Base-by-base conservation (phyloP, 2,888 invertebrate species). In the Cephus rjabovi region DNA sequence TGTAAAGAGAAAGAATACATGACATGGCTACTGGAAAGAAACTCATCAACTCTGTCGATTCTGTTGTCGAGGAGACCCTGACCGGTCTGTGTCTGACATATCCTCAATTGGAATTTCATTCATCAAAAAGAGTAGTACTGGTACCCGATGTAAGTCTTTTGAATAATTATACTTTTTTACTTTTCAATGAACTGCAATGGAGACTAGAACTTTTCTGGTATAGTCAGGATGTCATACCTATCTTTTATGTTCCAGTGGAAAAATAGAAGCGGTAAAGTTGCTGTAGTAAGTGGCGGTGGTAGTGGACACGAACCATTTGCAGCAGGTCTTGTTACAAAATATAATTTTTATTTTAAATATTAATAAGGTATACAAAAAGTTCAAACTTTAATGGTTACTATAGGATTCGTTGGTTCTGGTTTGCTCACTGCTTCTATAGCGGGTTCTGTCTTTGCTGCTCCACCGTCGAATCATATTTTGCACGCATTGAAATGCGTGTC, bases 251-350 rank as follows among this genome's bases (percentile, higher is more conserved):
- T 71, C 71, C 31, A 90, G 89, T 86, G 86, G 82, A 82, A 81
- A 73, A 37, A 83, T 74, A 79, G 81, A 11, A 82, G 75, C 79
- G 78, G 84, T 56, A 90, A 92, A 88, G 95, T 94, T 73, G 93
- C 94, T 34, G 85, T 94, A 70, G 91, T 97, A 9, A 95, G 95
- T 74, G 98, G 97, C 1, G 97, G 97, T 2, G 96, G 97, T 1
- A 96, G 96, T 2, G 97, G 97, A 0, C 97, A 97, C 88, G 97
- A 98, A 89, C 97, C 97, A 0, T 91, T 90, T 76, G 84, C 88
- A 73, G 86, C 89, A 84, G 91, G 91, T 90, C 79, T 34, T 9
- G 31, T 71, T 71, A 31, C n/a, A 33, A 30, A 15, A 11, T 9
- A 23, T 11, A 30, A 9, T 71, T 71, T 30, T 23, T 15, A 23